Conservation (phyloP, 2,888 invertebrate species). For the Folsomia manolachei region DNA sequence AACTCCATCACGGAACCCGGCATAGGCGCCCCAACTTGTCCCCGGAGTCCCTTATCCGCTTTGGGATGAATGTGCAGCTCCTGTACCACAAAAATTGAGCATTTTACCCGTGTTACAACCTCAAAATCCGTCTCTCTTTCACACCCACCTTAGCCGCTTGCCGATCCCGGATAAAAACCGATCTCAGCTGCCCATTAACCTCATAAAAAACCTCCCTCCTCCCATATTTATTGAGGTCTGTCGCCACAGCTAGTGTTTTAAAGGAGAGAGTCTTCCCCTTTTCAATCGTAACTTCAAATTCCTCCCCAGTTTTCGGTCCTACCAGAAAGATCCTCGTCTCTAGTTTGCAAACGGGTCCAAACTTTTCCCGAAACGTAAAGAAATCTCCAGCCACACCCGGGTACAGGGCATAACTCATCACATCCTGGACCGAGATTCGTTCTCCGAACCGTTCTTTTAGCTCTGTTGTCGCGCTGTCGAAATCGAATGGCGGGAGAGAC, state of each 20-base stretch:
- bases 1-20: conserved; percentile 93
- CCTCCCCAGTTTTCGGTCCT: conserved; percentile 81
- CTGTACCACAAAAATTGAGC: conserved; percentile 55
- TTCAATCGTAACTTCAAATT: conserved; percentile 78
- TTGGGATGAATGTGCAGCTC: conserved; percentile 93
- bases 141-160: conserved; percentile 84
- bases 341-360: conserved; percentile 93
- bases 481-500: conserved; percentile 76
- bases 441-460: conserved; percentile 73
- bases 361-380: conserved; percentile 77
- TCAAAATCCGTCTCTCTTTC: conserved; percentile 24
- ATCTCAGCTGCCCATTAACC: conserved; percentile 92
- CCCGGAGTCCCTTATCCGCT: conserved; percentile 81
- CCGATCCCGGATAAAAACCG: conserved; percentile 89
- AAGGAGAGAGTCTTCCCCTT: conserved; percentile 93
- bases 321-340: conserved; percentile 92
- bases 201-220: conserved; percentile 98
- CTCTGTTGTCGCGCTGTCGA: conserved; percentile 71
- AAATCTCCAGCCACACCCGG: conserved; percentile 70
- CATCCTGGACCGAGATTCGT: conserved; percentile 70
- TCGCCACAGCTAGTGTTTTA: conserved; percentile 89
- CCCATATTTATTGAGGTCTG: conserved; percentile 83
- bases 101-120: neutral
- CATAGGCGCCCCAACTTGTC: conserved; percentile 97
- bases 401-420: conserved; percentile 72